These are phyloP conservation scores for Drosophila borborema DNA, from an alignment of 2,888 invertebrate species.

Conservation along the genomic window DNA sequence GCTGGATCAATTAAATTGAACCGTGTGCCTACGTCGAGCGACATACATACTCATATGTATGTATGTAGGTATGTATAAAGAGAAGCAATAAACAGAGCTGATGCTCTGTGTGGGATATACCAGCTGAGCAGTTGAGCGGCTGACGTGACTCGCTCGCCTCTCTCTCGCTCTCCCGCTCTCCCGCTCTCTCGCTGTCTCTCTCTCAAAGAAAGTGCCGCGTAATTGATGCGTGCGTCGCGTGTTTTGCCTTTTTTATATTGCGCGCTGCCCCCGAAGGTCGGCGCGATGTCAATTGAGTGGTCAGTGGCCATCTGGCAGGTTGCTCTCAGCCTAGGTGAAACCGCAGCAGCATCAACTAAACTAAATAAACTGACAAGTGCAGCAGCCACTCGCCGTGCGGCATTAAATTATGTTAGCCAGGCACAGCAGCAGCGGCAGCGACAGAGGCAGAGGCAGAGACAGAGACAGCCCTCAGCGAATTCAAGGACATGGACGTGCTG, in stretches of 20 bases:
- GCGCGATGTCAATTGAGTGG: slow-evolving; percentile 57
- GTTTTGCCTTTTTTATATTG: slow-evolving; percentile 38
- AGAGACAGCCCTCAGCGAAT: slow-evolving; percentile 36
- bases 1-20: slow-evolving; percentile 76
- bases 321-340: slow-evolving; percentile 37
- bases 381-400: slow-evolving; percentile 15
- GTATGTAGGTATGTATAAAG: not conserved
- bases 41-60: not conserved
- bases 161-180: not conserved
- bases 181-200: not conserved
- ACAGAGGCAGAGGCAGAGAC: slow-evolving; percentile 29
- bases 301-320: slow-evolving; percentile 33
- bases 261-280: slow-evolving; percentile 53
- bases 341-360: slow-evolving; percentile 5
- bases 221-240: slow-evolving; percentile 72
- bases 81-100: slow-evolving; percentile 5
- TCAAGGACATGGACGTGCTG: slow-evolving; percentile 51
- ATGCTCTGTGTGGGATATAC: slow-evolving; percentile 62
- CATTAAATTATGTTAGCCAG: slow-evolving; percentile 33
- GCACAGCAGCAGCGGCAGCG: slow-evolving; percentile 4
- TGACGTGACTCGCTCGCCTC: not conserved
- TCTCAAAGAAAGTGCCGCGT: slow-evolving; percentile 68
- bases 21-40: slow-evolving; percentile 63
- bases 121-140: slow-evolving; percentile 2
- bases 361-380: slow-evolving; percentile 33